Evolutionary conservation across 2,113 vertebrate species (phyloP), one percentile per base, ranked within the genome.

Genomic region (Fulica atra): DNA sequence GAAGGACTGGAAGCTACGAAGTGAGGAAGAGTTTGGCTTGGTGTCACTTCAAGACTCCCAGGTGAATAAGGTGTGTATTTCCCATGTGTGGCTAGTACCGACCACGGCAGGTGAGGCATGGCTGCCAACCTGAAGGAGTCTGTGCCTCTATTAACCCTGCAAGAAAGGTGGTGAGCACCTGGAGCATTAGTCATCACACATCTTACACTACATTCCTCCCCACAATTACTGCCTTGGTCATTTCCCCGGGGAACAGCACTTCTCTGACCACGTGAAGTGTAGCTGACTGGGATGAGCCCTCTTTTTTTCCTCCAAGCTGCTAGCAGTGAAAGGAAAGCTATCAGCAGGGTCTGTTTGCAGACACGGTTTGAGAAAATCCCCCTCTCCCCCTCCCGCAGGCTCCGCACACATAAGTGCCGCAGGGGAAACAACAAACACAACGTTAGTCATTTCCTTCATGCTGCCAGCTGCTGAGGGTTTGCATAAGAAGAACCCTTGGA

Each of bases 401-500:
- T 89, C 63, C 2, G 2, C 6, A 10, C 93, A 82, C 81, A 70
- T 63, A 79, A 95, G 81, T 7, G 48, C 63, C 0, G 0, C 70
- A 59, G 4, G 31, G 46, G 63, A 95, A 95, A 94, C 87, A 93
- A 53, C 93, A 94, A 96, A 95, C 82, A 94, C 48, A 72, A 35
- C 3, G 9, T 95, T 87, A 95, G 93, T 97, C 70, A 94, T 96
- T 97, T 97, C 92, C 84, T 96, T 87, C 8, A 0, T 4, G 8
- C 84, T 96, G 94, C 93, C 95, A 97, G 95, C 94, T 96, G 95
- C 93, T 79, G 81, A 85, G 48, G 90, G 91, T 95, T 97, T 96
- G 94, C 95, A 95, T 80, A 96, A 94, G 89, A 95, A 87, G 78
- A 82, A 95, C 95, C 94, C 96, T 97, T 95, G 94, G 96, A 95